These are phyloP conservation scores for Arrhopalites spinosus DNA, from an alignment of 2,888 invertebrate genomes.

Conservation along the genomic window DNA sequence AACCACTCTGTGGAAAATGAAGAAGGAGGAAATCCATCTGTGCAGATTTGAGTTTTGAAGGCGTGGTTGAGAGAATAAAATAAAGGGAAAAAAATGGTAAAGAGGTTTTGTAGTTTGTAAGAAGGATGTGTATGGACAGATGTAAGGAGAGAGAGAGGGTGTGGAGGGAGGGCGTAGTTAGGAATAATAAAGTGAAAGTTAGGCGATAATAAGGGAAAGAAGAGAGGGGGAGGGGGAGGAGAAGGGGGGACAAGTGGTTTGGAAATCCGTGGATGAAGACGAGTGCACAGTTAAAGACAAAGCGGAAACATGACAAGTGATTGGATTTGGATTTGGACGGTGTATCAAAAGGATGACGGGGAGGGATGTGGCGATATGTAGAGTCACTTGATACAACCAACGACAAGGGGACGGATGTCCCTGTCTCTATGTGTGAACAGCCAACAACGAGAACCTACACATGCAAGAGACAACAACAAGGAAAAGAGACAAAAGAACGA, in stretches of 20 bases:
- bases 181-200: conserved; percentile 3
- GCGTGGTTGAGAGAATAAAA: neutral
- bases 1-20: too few species aligned
- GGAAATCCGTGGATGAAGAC: too few species aligned
- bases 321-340: conserved; percentile 49
- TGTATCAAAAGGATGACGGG: conserved; percentile 23
- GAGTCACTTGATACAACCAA: neutral
- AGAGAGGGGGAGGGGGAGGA: neutral
- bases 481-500: neutral
- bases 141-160: conserved; percentile 11
- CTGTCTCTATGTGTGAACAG: neutral
- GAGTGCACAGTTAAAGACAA: conserved; percentile 7
- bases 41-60: conserved; percentile 3
- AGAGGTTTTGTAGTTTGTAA: too few species aligned
- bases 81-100: neutral
- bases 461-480: neutral
- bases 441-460: too few species aligned
- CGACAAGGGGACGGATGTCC: neutral
- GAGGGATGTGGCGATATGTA: neutral
- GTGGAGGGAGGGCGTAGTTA: neutral
- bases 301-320: conserved; percentile 49
- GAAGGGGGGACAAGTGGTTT: neutral
- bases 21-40: conserved; percentile 23
- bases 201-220: conserved; percentile 7
- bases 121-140: too few species aligned